Evolutionary conservation across 2,888 invertebrate genomes (phyloP), one percentile per base, ranked within the genome.

Genomic region (Andrena marginata): DNA sequence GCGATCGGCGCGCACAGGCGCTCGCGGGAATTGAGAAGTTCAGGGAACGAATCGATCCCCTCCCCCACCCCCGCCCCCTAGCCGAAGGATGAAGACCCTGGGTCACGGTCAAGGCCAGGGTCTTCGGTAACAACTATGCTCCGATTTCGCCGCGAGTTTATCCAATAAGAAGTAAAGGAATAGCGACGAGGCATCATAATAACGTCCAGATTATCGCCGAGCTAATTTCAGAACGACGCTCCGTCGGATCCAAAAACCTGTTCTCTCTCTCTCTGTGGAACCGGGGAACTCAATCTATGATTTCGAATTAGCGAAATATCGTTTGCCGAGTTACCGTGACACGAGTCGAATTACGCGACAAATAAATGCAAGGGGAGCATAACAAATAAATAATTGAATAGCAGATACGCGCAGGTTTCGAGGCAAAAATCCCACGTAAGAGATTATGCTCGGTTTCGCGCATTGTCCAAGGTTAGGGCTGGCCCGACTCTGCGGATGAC

Each of bases 401-500:
- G 10, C 16, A 20, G 16, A 10, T 51, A 26, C 63, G n/a, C 10
- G n/a, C 26, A 26, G 62, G 35, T 72, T 26, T 10, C 64, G 8
- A 26, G n/a, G 10, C 29, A 70, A 60, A 75, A 73, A 70, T 82
- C 62, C 42, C 69, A 42, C 71, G 65, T 70, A 78, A 67, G 77
- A 86, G 84, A 85, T 87, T 90, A 87, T 85, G 80, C 86, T 77
- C 80, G 68, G 83, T 88, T 83, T 87, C 87, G 85, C 86, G 80
- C 78, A 90, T 92, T 92, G 91, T 84, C 91, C 91, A 92, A 91
- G 92, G 92, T 92, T 91, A 91, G 90, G 90, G 89, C 89, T 87
- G 85, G 87, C 85, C 81, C 80, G 80, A 42, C 54, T 82, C 80
- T 49, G 56, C 59, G 42, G 76, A 79, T 92, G 93, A 93, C 92